These are phyloP conservation scores for Gorsachius magnificus DNA, from an alignment of 2,797 vertebrate species.

Conservation along the genomic window DNA sequence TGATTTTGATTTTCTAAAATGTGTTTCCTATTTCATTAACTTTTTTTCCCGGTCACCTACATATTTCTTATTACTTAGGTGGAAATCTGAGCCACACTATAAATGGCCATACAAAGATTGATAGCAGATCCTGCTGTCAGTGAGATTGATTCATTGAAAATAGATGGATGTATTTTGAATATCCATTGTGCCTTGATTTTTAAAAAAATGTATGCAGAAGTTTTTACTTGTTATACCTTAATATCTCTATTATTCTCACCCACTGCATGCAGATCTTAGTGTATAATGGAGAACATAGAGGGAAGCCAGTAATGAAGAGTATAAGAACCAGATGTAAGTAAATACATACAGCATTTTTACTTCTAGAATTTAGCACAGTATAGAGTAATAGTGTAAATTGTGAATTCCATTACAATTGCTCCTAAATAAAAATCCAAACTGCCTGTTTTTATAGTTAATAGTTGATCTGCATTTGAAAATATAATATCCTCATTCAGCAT, in stretches of 20 bases:
- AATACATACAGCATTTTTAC: neutral
- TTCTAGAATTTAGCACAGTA: neutral
- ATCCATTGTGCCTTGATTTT: neutral
- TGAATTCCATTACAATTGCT: neutral
- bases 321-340: conserved; percentile 75
- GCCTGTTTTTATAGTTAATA: neutral
- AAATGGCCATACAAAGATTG: neutral
- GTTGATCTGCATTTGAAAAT: neutral
- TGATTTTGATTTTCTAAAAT: neutral
- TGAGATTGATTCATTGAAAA: neutral
- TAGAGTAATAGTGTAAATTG: neutral
- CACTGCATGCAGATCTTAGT: conserved; percentile 40
- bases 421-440: neutral
- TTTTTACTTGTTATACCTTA: neutral
- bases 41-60: neutral
- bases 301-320: rapidly evolving
- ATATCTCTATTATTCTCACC: neutral
- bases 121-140: neutral
- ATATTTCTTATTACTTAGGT: neutral
- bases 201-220: neutral
- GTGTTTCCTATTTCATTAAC: neutral
- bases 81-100: neutral
- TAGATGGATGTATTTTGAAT: neutral
- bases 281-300: rapidly evolving
- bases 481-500: neutral